A percentile compares a stretch with the other conserved stretches of the same genome.
Evolutionary conservation across 2,797 vertebrate species (phyloP).

Genomic region (Stomatorhinus walkeri): DNA sequence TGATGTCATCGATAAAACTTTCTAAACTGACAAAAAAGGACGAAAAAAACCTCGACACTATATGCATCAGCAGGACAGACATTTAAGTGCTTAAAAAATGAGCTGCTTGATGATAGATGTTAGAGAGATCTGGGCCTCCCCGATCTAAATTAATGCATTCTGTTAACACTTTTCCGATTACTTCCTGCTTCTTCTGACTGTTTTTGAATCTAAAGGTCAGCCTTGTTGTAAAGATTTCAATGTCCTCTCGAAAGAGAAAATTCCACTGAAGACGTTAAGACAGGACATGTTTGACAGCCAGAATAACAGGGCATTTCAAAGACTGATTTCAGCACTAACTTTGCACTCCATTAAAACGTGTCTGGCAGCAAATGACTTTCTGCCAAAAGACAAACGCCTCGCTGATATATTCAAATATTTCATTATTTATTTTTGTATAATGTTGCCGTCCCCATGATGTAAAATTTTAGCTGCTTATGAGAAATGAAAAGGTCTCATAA

Average conservation of each 20-base stretch:
- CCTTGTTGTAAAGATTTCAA: not conserved
- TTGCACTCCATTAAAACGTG: constrained; percentile 18
- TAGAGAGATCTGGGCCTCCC: not conserved
- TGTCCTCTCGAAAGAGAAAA: constrained; percentile 10
- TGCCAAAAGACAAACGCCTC: constrained; percentile 18
- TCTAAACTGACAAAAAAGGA: not conserved
- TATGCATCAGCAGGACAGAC: not conserved
- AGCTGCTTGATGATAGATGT: not conserved
- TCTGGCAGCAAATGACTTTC: constrained; percentile 19
- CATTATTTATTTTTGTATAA: constrained; percentile 15
- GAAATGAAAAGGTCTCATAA: not conserved
- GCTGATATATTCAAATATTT: constrained; percentile 1
- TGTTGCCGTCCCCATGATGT: not conserved
- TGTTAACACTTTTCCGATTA: constrained; percentile 23
- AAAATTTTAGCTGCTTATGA: not conserved
- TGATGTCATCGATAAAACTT: not conserved
- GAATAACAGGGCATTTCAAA: constrained; percentile 9
- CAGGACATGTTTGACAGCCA: not conserved
- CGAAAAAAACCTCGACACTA: not conserved
- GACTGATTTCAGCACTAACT: not conserved
- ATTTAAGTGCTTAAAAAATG: not conserved
- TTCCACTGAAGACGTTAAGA: constrained; percentile 15
- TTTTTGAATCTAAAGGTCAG: constrained; percentile 23
- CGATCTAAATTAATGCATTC: constrained; percentile 3
- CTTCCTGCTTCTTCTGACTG: constrained; percentile 4